Evolutionary conservation across 2,888 invertebrate species (phyloP), one percentile per base, ranked within the genome.

Genomic region (Microctonus hyperodae): DNA sequence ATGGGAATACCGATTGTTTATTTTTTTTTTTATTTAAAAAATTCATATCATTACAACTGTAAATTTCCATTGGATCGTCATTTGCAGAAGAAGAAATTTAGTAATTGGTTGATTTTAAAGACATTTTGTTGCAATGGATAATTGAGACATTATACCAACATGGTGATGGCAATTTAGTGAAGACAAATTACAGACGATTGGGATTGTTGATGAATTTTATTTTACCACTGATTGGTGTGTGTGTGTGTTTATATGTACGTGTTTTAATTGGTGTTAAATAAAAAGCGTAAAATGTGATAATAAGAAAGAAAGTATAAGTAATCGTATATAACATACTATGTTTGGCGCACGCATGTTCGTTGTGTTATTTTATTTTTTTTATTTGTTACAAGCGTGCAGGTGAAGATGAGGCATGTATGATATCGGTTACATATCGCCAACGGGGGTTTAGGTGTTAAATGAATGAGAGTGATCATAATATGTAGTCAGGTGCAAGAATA

Each of bases 401-500:
- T 57, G 64, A 56, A 59, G 57, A 48, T 59, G 35, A 35, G 64
- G 59, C 62, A 64, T 53, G 58, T 63, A 31, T 67, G 65, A 69
- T 70, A 68, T 71, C 70, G 63, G 67, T 67, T 68, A 57, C 20
- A 64, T n/a, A n/a, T 66, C 74, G 81, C 81, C 83, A 72, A 81
- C 82, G 83, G 83, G 83, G 83, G 83, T 79, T 78, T 76, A 74
- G 72, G 69, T 69, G 68, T 61, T 67, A 73, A 74, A 74, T 75
- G 78, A 78, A 76, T 76, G 74, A 78, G 78, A 20, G 16, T 78
- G 74, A 78, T 78, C 79, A 44, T n/a, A n/a, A n/a, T n/a, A 44
- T 44, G 16, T 44, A 79, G 82, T 83, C 83, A 83, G 83, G 82
- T 83, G 83, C 81, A 78, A 69, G 82, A 80, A 82, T 82, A 83